Conservation (phyloP, 1,140 invertebrate species). For the Drosophila bocki region DNA sequence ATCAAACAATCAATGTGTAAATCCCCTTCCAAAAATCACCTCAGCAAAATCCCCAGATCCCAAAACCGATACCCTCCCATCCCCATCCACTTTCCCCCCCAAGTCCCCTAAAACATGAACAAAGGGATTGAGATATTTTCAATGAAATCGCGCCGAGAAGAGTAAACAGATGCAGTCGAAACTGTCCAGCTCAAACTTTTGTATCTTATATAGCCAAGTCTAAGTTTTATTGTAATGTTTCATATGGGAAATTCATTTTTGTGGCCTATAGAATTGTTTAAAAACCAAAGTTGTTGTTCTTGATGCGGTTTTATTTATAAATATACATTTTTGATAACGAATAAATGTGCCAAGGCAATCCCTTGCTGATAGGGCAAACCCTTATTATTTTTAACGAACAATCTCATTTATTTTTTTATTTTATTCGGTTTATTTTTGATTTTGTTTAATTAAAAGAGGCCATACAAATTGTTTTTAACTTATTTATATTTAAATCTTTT, state of each 20-base stretch:
- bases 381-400: background rate
- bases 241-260: background rate
- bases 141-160: conserved; percentile 22
- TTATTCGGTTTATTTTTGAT: background rate
- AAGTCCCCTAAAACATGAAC: conserved; percentile 55
- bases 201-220: background rate
- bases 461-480: too few species aligned
- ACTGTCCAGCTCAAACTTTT: background rate
- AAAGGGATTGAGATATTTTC: conserved; percentile 66
- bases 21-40: conserved; percentile 21
- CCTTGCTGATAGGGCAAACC: background rate
- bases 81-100: conserved; percentile 20
- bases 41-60: conserved; percentile 6
- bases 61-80: conserved; percentile 2
- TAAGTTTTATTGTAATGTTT: background rate
- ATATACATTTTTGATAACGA: background rate
- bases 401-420: background rate
- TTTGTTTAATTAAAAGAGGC: background rate
- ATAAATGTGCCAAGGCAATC: conserved; percentile 15
- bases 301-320: background rate
- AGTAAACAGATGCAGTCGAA: conserved; percentile 2
- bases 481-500: background rate
- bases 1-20: conserved; percentile 48
- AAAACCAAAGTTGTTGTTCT: background rate
- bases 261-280: background rate